These are phyloP conservation scores for Centruroides vittatus DNA, from an alignment of 1,140 invertebrate species.

Conservation along the genomic window DNA sequence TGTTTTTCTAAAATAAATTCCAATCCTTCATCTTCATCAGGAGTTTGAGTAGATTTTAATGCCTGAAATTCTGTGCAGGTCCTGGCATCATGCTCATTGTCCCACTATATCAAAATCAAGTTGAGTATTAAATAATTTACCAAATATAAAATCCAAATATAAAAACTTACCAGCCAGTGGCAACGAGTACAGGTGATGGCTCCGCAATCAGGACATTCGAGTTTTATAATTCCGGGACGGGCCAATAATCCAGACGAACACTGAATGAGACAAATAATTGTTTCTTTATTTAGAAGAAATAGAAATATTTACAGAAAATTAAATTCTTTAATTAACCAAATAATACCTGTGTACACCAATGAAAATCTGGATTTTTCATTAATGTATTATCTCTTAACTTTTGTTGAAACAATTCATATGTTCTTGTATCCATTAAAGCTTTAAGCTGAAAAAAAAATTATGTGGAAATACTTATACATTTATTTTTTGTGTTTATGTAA, in stretches of 20 bases:
- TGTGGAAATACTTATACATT: background rate
- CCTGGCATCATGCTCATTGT: conserved; percentile 72
- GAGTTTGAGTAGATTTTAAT: conserved; percentile 81
- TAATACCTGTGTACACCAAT: conserved; percentile 78
- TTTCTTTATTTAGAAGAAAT: background rate
- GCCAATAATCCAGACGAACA: conserved; percentile 85
- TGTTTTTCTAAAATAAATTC: too few relatives aligned
- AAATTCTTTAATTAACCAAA: conserved; percentile 5
- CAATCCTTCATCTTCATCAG: conserved; percentile 34
- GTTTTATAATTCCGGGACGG: conserved; percentile 63
- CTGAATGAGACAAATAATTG: conserved; percentile 34
- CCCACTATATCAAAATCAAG: conserved; percentile 48
- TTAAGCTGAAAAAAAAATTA: background rate
- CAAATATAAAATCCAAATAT: background rate
- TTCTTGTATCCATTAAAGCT: conserved; percentile 50
- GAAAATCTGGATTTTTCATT: conserved; percentile 85
- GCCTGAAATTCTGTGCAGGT: conserved; percentile 41
- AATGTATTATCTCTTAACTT: conserved; percentile 76
- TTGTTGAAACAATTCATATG: conserved; percentile 80
- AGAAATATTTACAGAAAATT: background rate
- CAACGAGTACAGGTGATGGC: conserved; percentile 76
- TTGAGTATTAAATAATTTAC: background rate
- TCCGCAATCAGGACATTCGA: conserved; percentile 80
- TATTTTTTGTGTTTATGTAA: background rate
- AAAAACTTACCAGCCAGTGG: conserved; percentile 57